These are phyloP conservation scores for Cheumatopsyche charites DNA, from an alignment of 1,140 invertebrate species.

Conservation along the genomic window DNA sequence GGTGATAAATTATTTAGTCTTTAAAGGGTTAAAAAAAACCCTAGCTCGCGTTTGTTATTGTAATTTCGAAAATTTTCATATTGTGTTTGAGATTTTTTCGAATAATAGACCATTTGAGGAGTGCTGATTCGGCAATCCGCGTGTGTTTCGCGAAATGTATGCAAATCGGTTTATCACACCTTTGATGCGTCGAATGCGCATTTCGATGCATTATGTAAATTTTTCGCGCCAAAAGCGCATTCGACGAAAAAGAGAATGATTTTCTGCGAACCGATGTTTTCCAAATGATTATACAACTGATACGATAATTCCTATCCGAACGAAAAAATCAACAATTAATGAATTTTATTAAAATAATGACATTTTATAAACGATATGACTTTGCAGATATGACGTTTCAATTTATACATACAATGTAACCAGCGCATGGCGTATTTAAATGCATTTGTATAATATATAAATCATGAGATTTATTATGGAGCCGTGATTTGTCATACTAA, in stretches of 20 bases:
- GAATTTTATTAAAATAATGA: not conserved
- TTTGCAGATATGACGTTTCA: not conserved
- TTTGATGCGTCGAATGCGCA: constrained; percentile 35
- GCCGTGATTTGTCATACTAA: not conserved
- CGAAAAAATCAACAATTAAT: too few relatives aligned
- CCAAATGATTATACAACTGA: too few relatives aligned
- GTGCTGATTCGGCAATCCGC: not conserved
- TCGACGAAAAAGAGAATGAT: too few relatives aligned
- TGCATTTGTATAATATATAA: not conserved
- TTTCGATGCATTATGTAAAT: constrained; percentile 3
- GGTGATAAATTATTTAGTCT: constrained; percentile 8
- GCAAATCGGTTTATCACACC: constrained; percentile 45
- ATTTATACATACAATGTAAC: not conserved
- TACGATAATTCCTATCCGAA: too few relatives aligned
- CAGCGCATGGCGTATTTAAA: too few relatives aligned
- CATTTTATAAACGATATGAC: not conserved
- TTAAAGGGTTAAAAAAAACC: not conserved
- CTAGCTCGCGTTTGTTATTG: not conserved
- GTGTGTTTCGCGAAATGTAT: constrained; percentile 24
- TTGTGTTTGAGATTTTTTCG: too few relatives aligned
- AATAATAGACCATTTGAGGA: too few relatives aligned
- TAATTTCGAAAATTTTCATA: too few relatives aligned
- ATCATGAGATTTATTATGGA: not conserved
- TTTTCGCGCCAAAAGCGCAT: not conserved
- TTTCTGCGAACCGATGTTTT: too few relatives aligned